These are phyloP conservation scores for Pteromalus puparum DNA, from an alignment of 1,140 invertebrate genomes.

Conservation along the genomic window DNA sequence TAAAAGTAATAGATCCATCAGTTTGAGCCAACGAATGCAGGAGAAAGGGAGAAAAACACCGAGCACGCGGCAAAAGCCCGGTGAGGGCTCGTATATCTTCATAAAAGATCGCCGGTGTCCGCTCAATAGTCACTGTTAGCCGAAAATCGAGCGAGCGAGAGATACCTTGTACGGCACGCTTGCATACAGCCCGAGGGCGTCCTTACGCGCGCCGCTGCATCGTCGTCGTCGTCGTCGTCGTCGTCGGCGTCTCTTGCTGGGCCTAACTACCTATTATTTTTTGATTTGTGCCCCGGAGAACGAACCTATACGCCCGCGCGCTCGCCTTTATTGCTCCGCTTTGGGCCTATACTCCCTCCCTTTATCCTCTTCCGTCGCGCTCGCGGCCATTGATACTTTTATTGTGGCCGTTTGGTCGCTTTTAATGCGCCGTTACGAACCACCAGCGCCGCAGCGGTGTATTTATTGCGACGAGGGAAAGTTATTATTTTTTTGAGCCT, in stretches of 20 bases:
- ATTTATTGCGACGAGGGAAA: constrained; percentile 55
- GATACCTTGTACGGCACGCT: neutral
- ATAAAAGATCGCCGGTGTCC: constrained; percentile 36
- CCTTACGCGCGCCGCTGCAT: constrained; percentile 49
- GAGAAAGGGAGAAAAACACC: constrained; percentile 39
- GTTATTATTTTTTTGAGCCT: neutral
- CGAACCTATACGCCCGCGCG: constrained; percentile 3
- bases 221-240: too few relatives aligned
- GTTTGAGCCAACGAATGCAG: neutral
- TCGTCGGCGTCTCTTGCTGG: neutral
- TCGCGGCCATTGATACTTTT: constrained; percentile 59
- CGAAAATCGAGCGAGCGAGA: neutral
- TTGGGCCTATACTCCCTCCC: constrained; percentile 9
- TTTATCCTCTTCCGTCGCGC: constrained; percentile 15
- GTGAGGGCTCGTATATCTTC: constrained; percentile 31
- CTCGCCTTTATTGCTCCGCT: constrained; percentile 32
- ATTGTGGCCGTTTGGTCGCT: constrained; percentile 50
- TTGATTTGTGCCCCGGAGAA: constrained; percentile 61
- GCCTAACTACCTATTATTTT: constrained; percentile 66
- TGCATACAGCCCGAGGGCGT: constrained; percentile 46
- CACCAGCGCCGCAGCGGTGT: constrained; percentile 13
- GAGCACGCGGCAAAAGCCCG: neutral
- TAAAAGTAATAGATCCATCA: neutral
- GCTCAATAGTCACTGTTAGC: constrained; percentile 17
- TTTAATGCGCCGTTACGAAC: constrained; percentile 52